Evolutionary conservation across 2,113 vertebrate genomes (phyloP).

Genomic region (Cottus gobio): DNA sequence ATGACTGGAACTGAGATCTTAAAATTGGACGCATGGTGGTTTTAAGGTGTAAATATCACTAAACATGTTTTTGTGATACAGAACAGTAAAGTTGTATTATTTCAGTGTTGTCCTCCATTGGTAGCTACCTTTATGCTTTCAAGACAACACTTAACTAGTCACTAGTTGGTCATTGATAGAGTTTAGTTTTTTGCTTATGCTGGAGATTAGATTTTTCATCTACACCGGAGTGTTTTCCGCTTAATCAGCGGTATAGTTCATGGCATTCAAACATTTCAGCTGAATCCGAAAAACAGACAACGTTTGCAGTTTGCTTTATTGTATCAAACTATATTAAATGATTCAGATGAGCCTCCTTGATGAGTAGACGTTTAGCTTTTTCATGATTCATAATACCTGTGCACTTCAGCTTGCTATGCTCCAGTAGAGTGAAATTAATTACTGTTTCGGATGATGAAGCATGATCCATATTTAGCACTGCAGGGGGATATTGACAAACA

Average conservation of each 20-base stretch:
- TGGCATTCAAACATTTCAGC: constrained; percentile 49
- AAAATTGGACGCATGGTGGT: neutral
- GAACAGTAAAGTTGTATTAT: no score
- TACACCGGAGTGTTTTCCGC: constrained; percentile 36
- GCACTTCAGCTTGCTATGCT: neutral
- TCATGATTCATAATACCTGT: neutral
- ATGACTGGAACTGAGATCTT: neutral
- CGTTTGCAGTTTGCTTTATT: neutral
- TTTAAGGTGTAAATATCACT: neutral
- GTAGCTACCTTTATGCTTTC: neutral
- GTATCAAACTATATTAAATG: neutral
- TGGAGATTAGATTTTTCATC: constrained; percentile 6
- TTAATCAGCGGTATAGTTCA: constrained; percentile 38
- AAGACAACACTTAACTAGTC: neutral
- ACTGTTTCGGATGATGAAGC: constrained; percentile 48
- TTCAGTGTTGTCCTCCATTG: neutral
- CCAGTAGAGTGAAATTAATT: constrained; percentile 27
- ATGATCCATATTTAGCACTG: constrained; percentile 56
- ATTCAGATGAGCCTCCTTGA: neutral
- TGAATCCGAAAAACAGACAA: constrained; percentile 39
- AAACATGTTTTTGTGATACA: no score
- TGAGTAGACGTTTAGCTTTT: neutral
- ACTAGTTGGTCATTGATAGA: neutral
- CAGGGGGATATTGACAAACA: constrained; percentile 52
- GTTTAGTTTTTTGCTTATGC: neutral